Base-by-base conservation (phyloP, 2,888 invertebrate species). In the Biston betularia region DNA sequence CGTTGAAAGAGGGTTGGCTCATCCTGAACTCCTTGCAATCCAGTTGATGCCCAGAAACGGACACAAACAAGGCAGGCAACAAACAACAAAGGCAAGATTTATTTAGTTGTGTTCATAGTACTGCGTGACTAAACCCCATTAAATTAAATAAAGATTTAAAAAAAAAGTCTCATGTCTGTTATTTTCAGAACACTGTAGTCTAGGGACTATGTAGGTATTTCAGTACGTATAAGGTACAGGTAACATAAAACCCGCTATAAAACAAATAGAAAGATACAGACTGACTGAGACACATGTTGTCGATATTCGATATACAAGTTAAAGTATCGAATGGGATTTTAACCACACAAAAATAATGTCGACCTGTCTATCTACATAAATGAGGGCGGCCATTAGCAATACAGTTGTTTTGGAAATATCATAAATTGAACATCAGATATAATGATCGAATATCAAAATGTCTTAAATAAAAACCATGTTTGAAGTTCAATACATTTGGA, bases 281-380 rank as follows among this genome's bases (percentile, higher is more conserved):
- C 24, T 46, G 42, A 11, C 24, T 46, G 35, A 38, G 14, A 49
- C 49, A 58, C 33, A 10, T 58, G 58, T 38, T 11, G 46, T 38
- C 58, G 58, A 49, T 49, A 65, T 49, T 35, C 50, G 60, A 60
- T 58, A 65, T 46, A 57, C 46, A 44, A 46, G 55, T 65, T 38
- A 53, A 57, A 54, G 59, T 63, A 56, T 68, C 59, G 33, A 50
- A 59, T 63, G 57, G 50, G 48, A 48, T 58, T 58, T 50, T 38
- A 63, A 58, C 52, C 63, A 60, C 63, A 58, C 56, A 45, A 63
- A 64, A 68, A 58, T 60, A 69, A 66, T 68, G 65, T 61, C 58
- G 35, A 64, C 60, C 70, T 70, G 69, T 72, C 69, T 71, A 65
- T 72, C 65, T 35, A n/a, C 57, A 62, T 55, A 70, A 69, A 63